phyloP scores from a whole-genome alignment of 2,888 invertebrate genomes.

The Trisateles emortualis region DNA sequence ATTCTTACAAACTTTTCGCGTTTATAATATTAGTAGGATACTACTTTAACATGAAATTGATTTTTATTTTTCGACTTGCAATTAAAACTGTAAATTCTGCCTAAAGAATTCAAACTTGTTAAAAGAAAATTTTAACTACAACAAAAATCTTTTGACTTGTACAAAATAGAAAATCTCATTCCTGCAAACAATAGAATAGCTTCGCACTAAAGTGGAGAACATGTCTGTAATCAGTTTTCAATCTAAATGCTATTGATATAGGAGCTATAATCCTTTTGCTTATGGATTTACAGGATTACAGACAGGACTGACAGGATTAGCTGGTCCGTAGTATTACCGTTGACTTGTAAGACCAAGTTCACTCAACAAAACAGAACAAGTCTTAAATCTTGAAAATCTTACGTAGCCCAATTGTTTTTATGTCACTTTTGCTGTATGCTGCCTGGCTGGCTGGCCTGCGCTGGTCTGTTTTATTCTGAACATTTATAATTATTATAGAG shows the following conservation, averaged over 20 bases:
- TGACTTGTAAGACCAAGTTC: slow-evolving; percentile 8
- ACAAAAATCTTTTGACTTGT: neutral
- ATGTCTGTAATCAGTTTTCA: slow-evolving; percentile 5
- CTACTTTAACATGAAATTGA: too few species aligned
- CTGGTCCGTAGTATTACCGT: slow-evolving; percentile 5
- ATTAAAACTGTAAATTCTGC: neutral
- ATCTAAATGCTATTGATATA: neutral
- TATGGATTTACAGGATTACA: too few species aligned
- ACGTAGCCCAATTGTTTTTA: neutral
- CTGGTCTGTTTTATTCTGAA: too few species aligned
- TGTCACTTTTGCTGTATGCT: neutral
- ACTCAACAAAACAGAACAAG: neutral
- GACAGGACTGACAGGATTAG: slow-evolving; percentile 12
- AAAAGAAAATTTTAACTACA: neutral
- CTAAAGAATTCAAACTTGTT: neutral
- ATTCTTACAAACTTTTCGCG: too few species aligned
- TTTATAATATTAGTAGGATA: too few species aligned
- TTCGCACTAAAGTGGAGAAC: neutral
- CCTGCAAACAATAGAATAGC: neutral
- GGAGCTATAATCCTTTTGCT: neutral
- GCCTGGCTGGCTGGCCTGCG: too few species aligned
- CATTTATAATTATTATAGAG: too few species aligned
- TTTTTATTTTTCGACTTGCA: too few species aligned
- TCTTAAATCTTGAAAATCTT: neutral
- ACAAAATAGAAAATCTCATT: slow-evolving; percentile 3